Conservation (phyloP, 2,888 invertebrate genomes). For the Pollenia angustigena region DNA sequence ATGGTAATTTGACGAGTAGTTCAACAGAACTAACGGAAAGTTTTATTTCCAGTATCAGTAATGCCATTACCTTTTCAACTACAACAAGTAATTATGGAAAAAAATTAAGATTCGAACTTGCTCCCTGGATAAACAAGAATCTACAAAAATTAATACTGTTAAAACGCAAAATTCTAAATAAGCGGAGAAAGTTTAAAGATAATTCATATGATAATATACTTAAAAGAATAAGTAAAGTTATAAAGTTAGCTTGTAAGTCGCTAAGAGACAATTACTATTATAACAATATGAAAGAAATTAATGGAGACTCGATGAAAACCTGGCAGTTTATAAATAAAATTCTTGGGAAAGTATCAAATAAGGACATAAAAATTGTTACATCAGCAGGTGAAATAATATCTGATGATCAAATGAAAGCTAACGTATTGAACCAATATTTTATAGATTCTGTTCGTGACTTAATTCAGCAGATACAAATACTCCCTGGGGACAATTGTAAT, state of each 20-base stretch:
- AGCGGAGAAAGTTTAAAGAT: not conserved
- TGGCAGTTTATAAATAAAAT: conserved; percentile 24
- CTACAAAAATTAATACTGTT: conserved; percentile 7
- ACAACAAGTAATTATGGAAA: not conserved
- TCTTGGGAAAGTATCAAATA: not conserved
- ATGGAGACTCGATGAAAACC: conserved; percentile 13
- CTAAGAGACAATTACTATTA: not conserved
- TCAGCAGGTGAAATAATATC: no score
- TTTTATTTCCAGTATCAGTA: no score
- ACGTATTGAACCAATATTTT: no score
- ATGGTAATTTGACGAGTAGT: no score
- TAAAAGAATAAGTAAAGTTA: no score
- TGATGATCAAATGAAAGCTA: no score
- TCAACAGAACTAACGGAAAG: no score
- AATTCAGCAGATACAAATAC: no score
- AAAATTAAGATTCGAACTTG: conserved; percentile 8
- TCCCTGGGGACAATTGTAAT: no score
- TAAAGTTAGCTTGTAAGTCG: not conserved
- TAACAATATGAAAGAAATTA: not conserved
- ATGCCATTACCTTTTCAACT: no score
- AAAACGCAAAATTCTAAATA: conserved; percentile 1
- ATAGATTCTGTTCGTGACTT: no score
- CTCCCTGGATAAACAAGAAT: conserved; percentile 12
- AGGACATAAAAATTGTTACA: not conserved
- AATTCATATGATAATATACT: no score